Evolutionary conservation across 2,888 invertebrate species (phyloP), one percentile per base, ranked within the genome.

Genomic region (Melieria crassipennis): DNA sequence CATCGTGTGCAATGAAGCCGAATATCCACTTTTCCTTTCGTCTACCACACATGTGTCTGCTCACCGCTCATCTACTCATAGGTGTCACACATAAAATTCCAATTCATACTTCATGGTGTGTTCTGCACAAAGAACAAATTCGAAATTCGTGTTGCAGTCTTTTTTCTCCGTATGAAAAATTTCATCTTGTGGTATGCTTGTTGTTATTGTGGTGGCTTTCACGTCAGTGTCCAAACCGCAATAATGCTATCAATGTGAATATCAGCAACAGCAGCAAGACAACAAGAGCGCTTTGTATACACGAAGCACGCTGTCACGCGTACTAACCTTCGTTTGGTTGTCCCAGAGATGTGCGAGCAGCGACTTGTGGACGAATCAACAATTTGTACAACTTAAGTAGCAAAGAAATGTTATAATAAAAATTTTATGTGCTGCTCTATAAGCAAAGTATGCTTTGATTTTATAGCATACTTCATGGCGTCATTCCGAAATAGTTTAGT

Each of bases 391-490:
- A 30, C 48, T 67, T 69, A 47, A 69, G 62, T 46, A 10, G 10
- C 11, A 55, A 11, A 42, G 47, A 63, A 63, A 69, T 63, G 69
- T 57, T 57, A 56, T 47, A 69, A 69, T 69, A 69, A 63, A 69
- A 63, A 55, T 70, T 65, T 50, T 60, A 60, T 52, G 7, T 43
- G 7, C n/a, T 16, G 13, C 43, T 11, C 45, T 30, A 30, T 67
- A 42, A 5, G 60, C 50, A 10, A 42, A 52, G 30, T 55, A 57
- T 57, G 56, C 60, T 65, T 65, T 60, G 70, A 65, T 65, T 71
- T 73, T 71, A 71, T 73, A 13, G 69, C 69, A 69, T 69, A 69
- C 65, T 70, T 70, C 62, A 65, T 9, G 73, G 68, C 65, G 65
- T 68, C 9, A 57, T 65, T 9, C 57, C 30, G 30, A 6, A 57